Base-by-base conservation (phyloP, 1,140 invertebrate species). In the Medauroidea extradentata region DNA sequence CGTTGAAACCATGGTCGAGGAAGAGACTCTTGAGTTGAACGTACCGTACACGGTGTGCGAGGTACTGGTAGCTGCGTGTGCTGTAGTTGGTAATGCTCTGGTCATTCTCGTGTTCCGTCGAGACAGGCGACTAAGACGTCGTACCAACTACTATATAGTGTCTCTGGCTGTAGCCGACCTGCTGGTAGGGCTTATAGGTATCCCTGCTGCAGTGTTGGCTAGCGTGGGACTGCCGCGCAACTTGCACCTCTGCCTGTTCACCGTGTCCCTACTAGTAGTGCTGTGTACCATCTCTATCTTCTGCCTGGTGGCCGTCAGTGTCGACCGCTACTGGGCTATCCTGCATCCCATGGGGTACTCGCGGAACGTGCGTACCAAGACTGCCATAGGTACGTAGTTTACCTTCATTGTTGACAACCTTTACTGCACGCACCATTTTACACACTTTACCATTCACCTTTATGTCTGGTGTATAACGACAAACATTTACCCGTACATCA, bases 311-410 rank as follows among this genome's bases (percentile, higher is more conserved):
- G 93, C 91, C 2, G 92, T 96, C 3, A 92, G 90, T 18, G 83
- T 94, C 55, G 93, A 96, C 78, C 81, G 93, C 41, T 95, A 94
- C 72, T 94, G 91, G 91, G 92, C 93, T 13, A 94, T 95, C 60
- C 79, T 94, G 0, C 83, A 92, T 73, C 92, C 93, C 0, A 89
- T 96, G 85, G 87, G 86, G 58, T 96, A 95, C 72, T 91, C 91
- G 0, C 81, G 89, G 59, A 91, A 89, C 69, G 91, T 94, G 55
- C 82, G 88, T 21, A 90, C 89, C 2, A 89, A 85, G 73, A 92
- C 88, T 49, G 88, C 90, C 56, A 85, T 91, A 65, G 81, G 90
- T 93, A 73, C 89, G 87, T 84, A n/a, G n/a, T n/a, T n/a, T n/a
- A n/a, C n/a, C n/a, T n/a, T n/a, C n/a, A n/a, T n/a, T n/a, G n/a